phyloP scores from a whole-genome alignment of 2,888 invertebrate species.

The Norana najaformis region DNA sequence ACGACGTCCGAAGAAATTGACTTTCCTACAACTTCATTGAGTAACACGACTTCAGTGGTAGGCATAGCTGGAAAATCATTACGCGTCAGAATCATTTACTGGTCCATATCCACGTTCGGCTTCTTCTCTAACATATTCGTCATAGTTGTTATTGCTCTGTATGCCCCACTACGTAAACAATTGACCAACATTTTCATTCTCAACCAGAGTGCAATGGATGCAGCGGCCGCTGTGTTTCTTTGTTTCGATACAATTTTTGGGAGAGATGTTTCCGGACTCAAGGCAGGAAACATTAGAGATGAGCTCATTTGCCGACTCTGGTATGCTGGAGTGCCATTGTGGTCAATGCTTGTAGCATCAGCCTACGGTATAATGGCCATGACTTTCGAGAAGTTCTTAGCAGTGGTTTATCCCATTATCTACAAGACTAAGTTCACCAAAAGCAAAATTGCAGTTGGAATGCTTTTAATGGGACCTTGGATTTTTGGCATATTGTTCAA shows the following conservation, averaged over 20 bases:
- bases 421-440: constrained; percentile 34
- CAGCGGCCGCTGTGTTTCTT: constrained; percentile 35
- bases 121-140: constrained; percentile 39
- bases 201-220: constrained; percentile 40
- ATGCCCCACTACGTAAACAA: constrained; percentile 30
- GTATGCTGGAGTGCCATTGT: constrained; percentile 33
- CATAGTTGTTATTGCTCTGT: constrained; percentile 34
- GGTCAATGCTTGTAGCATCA: constrained; percentile 36
- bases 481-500: constrained; percentile 34
- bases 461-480: constrained; percentile 30
- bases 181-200: constrained; percentile 41
- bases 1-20: too few relatives aligned
- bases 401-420: constrained; percentile 37
- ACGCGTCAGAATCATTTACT: constrained; percentile 27
- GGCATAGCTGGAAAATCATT: not conserved
- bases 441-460: not conserved
- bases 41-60: not conserved
- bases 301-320: constrained; percentile 38
- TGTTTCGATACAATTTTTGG: constrained; percentile 32
- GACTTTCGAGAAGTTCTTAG: constrained; percentile 40
- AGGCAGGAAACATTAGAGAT: constrained; percentile 15
- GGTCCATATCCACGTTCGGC: constrained; percentile 34
- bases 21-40: too few relatives aligned
- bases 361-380: constrained; percentile 39
- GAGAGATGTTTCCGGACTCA: not conserved